Evolutionary conservation across 1,140 invertebrate genomes (phyloP).

Genomic region (Formica selysi): DNA sequence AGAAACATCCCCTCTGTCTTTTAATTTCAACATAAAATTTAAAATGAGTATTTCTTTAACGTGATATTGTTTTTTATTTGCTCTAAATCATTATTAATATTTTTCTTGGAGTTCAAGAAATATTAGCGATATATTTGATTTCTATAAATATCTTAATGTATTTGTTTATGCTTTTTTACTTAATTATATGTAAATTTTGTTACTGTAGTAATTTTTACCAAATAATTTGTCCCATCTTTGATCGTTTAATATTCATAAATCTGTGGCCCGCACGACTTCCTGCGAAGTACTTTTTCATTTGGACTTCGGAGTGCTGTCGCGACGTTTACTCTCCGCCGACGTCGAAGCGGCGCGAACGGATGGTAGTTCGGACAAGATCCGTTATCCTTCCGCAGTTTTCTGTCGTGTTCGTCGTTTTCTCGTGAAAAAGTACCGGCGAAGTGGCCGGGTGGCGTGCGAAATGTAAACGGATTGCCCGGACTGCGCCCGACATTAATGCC

Average conservation of each 20-base stretch:
- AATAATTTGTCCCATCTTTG: not conserved
- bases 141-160: not conserved
- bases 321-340: constrained; percentile 42
- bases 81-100: not conserved
- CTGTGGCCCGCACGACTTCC: not conserved
- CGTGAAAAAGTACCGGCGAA: constrained; percentile 40
- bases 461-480: constrained; percentile 65
- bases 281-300: constrained; percentile 39
- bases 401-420: constrained; percentile 37
- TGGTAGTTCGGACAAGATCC: constrained; percentile 59
- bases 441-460: constrained; percentile 59
- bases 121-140: not conserved
- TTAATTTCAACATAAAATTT: not conserved
- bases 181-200: not conserved
- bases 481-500: constrained; percentile 70
- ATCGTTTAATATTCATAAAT: constrained; percentile 27
- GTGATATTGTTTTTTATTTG: not conserved
- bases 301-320: constrained; percentile 35
- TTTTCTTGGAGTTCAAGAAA: not conserved
- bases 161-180: not conserved
- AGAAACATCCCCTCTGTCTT: not conserved
- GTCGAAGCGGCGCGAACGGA: constrained; percentile 51
- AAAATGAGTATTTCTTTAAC: not conserved
- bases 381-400: constrained; percentile 44
- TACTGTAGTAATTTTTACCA: not conserved